Evolutionary conservation across 2,797 vertebrate species (phyloP).

Genomic region (Microctenopoma lineatum): DNA sequence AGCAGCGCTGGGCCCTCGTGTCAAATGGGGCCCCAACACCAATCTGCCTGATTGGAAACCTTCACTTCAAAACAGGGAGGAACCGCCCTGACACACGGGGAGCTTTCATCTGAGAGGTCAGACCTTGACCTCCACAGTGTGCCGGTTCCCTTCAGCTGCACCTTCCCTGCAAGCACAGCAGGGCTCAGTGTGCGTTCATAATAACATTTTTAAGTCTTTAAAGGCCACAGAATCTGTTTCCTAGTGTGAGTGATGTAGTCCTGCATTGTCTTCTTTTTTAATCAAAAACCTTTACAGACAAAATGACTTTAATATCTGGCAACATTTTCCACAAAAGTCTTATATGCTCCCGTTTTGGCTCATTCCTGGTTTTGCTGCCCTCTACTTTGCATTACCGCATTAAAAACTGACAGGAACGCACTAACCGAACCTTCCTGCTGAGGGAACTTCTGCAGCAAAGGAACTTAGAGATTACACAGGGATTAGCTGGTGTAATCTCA

Average conservation of each 20-base stretch:
- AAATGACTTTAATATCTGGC: too few species aligned
- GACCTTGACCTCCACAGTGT: slow-evolving; percentile 54
- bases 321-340: neutral
- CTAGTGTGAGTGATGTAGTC: neutral
- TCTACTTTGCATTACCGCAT: slow-evolving; percentile 9
- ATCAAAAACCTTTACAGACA: too few species aligned
- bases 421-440: slow-evolving; percentile 22
- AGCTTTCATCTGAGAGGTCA: slow-evolving; percentile 38
- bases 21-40: slow-evolving; percentile 60
- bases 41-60: slow-evolving; percentile 78
- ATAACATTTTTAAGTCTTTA: neutral
- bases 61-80: slow-evolving; percentile 55
- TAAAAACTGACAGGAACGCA: slow-evolving; percentile 33
- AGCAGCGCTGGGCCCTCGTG: slow-evolving; percentile 54
- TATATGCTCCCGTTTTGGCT: neutral
- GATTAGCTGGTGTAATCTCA: slow-evolving; percentile 75
- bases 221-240: neutral
- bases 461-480: slow-evolving; percentile 72
- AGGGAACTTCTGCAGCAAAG: slow-evolving; percentile 54
- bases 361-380: neutral
- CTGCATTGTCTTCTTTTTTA: neutral
- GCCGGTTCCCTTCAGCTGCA: slow-evolving; percentile 21
- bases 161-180: neutral
- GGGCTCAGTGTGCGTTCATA: slow-evolving; percentile 1
- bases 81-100: slow-evolving; percentile 5